Evolutionary conservation across 1,140 invertebrate species (phyloP).

Genomic region (Sycophila sp.): DNA sequence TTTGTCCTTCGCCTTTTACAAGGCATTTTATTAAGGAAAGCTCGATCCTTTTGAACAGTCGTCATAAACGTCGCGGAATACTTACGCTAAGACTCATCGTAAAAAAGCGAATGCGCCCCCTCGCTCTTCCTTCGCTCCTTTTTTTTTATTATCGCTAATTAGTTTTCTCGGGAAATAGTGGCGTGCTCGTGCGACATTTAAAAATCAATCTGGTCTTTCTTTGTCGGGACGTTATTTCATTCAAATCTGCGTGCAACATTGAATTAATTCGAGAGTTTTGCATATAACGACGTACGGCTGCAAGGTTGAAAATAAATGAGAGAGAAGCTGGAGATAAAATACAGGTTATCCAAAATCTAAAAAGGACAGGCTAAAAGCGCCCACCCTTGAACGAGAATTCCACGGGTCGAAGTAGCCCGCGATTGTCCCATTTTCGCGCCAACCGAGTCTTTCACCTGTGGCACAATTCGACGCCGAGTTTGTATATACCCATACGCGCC

Average conservation of each 20-base stretch:
- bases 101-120: neutral
- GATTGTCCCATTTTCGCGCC: constrained; percentile 58
- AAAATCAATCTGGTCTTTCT: too few relatives aligned
- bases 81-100: too few relatives aligned
- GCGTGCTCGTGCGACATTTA: too few relatives aligned
- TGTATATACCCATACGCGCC: constrained; percentile 15
- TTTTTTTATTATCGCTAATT: neutral
- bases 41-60: neutral
- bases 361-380: constrained; percentile 32
- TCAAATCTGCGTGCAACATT: too few relatives aligned
- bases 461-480: constrained; percentile 40
- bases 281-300: too few relatives aligned
- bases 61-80: too few relatives aligned
- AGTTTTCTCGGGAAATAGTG: too few relatives aligned
- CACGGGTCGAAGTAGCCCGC: constrained; percentile 57
- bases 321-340: too few relatives aligned
- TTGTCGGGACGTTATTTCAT: too few relatives aligned
- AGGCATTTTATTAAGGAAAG: neutral
- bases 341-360: too few relatives aligned
- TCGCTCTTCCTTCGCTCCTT: neutral
- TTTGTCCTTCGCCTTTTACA: constrained; percentile 4
- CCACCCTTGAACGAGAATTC: constrained; percentile 37
- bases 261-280: too few relatives aligned
- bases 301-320: too few relatives aligned
- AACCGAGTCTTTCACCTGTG: constrained; percentile 58